These are phyloP conservation scores for Aleiodes sp. DNA, from an alignment of 1,140 invertebrate species.

Conservation along the genomic window DNA sequence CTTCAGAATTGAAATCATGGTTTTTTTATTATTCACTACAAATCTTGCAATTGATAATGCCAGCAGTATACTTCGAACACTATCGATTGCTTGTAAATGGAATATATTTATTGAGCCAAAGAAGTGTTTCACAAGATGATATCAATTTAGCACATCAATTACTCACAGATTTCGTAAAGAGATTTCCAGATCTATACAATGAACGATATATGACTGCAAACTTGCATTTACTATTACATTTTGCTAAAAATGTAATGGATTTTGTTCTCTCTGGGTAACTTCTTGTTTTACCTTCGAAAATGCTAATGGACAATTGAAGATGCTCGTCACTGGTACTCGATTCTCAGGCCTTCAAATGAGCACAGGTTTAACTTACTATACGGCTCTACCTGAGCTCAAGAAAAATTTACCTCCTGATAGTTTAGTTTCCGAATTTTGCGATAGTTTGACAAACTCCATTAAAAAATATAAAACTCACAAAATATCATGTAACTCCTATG, in stretches of 20 bases:
- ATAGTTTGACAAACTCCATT: background rate
- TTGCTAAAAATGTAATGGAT: conserved; percentile 4
- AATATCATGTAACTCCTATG: background rate
- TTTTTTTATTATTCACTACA: conserved; percentile 25
- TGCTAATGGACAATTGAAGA: background rate
- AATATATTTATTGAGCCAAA: conserved; percentile 5
- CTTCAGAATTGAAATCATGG: conserved; percentile 19
- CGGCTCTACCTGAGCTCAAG: background rate
- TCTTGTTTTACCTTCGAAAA: background rate
- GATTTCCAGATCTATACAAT: conserved; percentile 22
- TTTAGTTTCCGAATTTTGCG: background rate
- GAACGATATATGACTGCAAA: background rate
- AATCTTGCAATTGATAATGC: conserved; percentile 22
- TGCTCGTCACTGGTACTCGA: background rate
- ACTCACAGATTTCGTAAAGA: background rate
- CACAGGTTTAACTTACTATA: background rate
- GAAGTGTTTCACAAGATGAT: background rate
- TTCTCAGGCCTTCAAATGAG: background rate
- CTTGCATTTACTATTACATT: conserved; percentile 19
- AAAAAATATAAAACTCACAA: background rate
- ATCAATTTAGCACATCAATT: background rate
- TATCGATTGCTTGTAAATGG: conserved; percentile 13
- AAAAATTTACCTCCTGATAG: background rate
- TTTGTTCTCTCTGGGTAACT: background rate
- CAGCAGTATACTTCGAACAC: conserved; percentile 24